Evolutionary conservation across 1,140 invertebrate species (phyloP).

Genomic region (Gryon sp.): DNA sequence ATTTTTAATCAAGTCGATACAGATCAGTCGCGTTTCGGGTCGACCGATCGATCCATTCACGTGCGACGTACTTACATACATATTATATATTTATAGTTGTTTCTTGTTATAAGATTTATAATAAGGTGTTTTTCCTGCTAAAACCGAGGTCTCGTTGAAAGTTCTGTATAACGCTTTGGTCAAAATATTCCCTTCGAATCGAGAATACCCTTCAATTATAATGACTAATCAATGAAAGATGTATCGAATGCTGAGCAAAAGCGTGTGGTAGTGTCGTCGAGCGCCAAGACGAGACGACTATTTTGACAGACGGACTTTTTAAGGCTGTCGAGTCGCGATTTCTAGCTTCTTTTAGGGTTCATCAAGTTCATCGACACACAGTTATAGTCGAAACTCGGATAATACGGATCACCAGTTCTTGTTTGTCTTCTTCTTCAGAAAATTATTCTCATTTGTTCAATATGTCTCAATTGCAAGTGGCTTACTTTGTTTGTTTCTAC

Average conservation of each 20-base stretch:
- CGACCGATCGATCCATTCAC: slow-evolving; percentile 39
- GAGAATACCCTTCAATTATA: neutral
- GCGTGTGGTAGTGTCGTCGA: neutral
- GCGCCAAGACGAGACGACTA: slow-evolving; percentile 2
- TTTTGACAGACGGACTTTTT: neutral
- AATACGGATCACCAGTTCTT: slow-evolving; percentile 2
- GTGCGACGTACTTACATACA: slow-evolving; percentile 54
- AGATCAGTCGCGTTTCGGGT: slow-evolving; percentile 42
- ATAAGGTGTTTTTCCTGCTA: slow-evolving; percentile 62
- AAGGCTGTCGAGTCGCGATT: slow-evolving; percentile 14
- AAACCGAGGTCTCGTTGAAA: slow-evolving; percentile 68
- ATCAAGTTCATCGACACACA: neutral
- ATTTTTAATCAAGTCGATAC: slow-evolving; percentile 59
- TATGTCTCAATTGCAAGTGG: neutral
- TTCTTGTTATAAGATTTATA: slow-evolving; percentile 69
- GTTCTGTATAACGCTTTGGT: slow-evolving; percentile 50
- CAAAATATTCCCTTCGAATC: slow-evolving; percentile 29
- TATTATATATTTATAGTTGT: slow-evolving; percentile 66
- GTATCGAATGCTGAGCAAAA: neutral
- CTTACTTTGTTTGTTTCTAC: neutral
- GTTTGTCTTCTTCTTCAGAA: too few species aligned
- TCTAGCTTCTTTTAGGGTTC: slow-evolving; percentile 27
- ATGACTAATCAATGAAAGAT: neutral
- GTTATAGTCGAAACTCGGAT: slow-evolving; percentile 2
- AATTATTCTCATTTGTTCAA: too few species aligned